Percentiles rank a stretch among this genome's conserved stretches.
These are phyloP conservation scores for Chiroxiphia lanceolata DNA, from an alignment of 2,797 vertebrate genomes.

Conservation along the genomic window DNA sequence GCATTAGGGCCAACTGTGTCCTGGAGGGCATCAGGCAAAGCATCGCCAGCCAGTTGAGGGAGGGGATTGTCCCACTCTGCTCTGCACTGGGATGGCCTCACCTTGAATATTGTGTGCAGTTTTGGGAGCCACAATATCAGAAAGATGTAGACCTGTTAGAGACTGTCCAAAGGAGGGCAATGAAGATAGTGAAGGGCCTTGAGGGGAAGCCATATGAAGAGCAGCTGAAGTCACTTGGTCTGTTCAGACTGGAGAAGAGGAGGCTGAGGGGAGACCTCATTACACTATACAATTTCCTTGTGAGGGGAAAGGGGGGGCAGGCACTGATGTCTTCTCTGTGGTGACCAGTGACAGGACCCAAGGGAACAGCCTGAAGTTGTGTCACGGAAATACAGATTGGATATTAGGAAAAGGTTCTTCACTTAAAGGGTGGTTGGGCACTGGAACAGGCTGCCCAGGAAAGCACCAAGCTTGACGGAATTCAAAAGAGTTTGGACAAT, in stretches of 20 bases:
- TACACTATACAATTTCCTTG: background rate
- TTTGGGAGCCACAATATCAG: background rate
- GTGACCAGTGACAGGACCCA: background rate
- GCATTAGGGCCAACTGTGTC: background rate
- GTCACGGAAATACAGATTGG: background rate
- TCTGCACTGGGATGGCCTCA: background rate
- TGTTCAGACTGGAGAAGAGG: background rate
- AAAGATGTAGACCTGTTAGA: background rate
- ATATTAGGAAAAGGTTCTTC: background rate
- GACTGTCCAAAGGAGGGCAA: background rate
- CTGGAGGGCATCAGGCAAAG: background rate
- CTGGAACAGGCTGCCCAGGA: background rate
- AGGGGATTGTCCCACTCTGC: background rate
- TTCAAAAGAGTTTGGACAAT: background rate
- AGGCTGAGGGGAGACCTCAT: background rate
- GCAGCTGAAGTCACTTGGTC: background rate
- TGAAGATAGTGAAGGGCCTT: background rate
- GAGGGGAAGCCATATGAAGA: background rate
- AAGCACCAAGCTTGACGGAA: background rate
- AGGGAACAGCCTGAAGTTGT: background rate
- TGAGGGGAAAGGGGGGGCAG: background rate
- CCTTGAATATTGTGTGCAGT: background rate
- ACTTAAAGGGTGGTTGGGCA: background rate
- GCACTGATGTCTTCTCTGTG: background rate
- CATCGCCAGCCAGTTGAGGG: accelerated